Evolutionary conservation across 1,140 invertebrate species (phyloP), one percentile per base, ranked within the genome.

Genomic region (Formica selysi): DNA sequence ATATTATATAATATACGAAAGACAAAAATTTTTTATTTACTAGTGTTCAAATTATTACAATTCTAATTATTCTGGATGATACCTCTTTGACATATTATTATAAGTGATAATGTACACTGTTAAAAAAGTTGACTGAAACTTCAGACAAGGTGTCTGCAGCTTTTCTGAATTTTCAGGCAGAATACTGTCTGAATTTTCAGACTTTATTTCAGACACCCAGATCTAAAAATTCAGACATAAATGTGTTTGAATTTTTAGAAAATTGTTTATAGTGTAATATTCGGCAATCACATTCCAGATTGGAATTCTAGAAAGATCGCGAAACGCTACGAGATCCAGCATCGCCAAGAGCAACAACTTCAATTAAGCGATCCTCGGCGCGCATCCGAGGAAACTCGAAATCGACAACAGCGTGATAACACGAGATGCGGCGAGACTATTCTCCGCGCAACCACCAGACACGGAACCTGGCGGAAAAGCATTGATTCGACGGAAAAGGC

Each of bases 401-500:
- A 22, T 67, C 44, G 44, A 11, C 13, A 51, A 71, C 44, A 22
- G 13, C 16, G 41, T 16, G 19, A 51, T 22, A n/a, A 32, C 19
- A 70, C 67, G 64, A 32, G 38, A 74, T 44, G 62, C 13, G 44
- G 44, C 62, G n/a, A 38, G 32, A 67, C 32, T 54, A 51, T 67
- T 79, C 62, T n/a, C 19, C 19, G 76, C 41, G 41, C 44, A 5
- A 36, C 36, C 32, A 80, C 57, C 76, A 11, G 62, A 22, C 61
- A 22, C 41, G 26, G 41, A 16, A 48, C 19, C 62, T 29, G 26
- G n/a, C 32, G 64, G 62, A 79, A 79, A 68, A 79, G 62, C 76
- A 79, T 68, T 79, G 62, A 80, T 80, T 68, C 64, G 48, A 68
- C 64, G 76, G 76, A 80, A 80, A 68, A 67, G 62, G 64, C 76